Percentiles rank a stretch among this genome's conserved stretches.
Evolutionary conservation across 2,113 vertebrate genomes (phyloP).

Genomic region (Ceyx margarethae): DNA sequence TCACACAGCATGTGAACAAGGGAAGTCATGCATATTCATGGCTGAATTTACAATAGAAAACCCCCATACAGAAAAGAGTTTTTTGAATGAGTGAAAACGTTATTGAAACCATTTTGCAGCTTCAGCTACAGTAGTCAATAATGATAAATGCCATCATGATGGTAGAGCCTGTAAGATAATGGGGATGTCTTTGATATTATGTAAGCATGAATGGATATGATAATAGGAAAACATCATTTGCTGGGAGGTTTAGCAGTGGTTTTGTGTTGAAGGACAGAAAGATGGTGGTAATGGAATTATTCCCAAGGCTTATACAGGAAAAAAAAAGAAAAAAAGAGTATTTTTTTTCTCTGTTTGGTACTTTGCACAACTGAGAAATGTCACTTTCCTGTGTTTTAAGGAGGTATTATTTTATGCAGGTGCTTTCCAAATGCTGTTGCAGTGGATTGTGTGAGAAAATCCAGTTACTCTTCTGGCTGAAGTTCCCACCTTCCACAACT

Average conservation of each 20-base stretch:
- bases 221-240: constrained; percentile 29
- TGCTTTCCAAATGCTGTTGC: background rate
- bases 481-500: background rate
- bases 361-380: background rate
- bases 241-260: background rate
- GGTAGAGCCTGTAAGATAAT: constrained; percentile 38
- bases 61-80: constrained; percentile 15
- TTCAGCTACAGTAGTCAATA: constrained; percentile 55
- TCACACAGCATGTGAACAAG: constrained; percentile 66
- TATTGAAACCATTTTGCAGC: constrained; percentile 51
- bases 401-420: background rate
- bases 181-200: constrained; percentile 38
- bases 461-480: background rate
- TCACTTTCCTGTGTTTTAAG: background rate
- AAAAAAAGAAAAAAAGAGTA: background rate
- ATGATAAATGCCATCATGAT: constrained; percentile 47
- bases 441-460: background rate
- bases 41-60: constrained; percentile 51
- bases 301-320: background rate
- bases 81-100: constrained; percentile 42
- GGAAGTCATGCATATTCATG: constrained; percentile 79
- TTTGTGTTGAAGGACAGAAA: background rate
- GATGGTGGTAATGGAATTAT: background rate
- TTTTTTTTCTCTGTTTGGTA: background rate
- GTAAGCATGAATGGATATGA: constrained; percentile 36